Base-by-base conservation (phyloP, 2,888 invertebrate genomes). In the Tromatobia lineatoria region DNA sequence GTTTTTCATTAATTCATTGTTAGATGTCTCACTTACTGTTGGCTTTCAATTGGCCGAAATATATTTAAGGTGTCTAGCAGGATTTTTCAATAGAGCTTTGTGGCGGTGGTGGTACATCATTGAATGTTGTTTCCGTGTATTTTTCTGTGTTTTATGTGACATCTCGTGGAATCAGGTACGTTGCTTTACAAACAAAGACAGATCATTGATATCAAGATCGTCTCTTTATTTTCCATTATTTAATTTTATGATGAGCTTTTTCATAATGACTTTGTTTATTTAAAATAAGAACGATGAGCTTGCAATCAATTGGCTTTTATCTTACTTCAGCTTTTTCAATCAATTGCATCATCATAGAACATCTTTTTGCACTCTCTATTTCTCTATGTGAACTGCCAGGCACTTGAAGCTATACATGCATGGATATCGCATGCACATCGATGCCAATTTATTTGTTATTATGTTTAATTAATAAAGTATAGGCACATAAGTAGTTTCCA, bases 141-240 rank as follows among this genome's bases (percentile, higher is more conserved):
- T 85, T 87, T 86, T 84, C 70, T 89, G 83, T 90, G 86, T 90
- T 89, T 87, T 89, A 87, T 90, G 88, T 91, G 89, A 89, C 89
- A 88, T 89, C 87, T 86, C 89, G 86, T 89, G 91, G 90, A 91
- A 82, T 80, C 91, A 93, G 92, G 92, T 92, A 92, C 89, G 92
- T 92, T 89, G 85, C 50, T 75, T 59, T 70, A 69, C 34, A 47
- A 25, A 38, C 77, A 38, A 59, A 50, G 57, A 61, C 29, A 76
- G 38, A 23, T 80, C 59, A 42, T 52, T 76, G 38, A 66, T 15
- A 15, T 29, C 38, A n/a, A n/a, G 29, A 45, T 15, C 4, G 18
- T 61, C 10, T 50, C 6, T 18, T 66, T 34, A 45, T 10, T 42
- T 54, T 67, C 25, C 45, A 20, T 29, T 38, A 38, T 38, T 64